These are phyloP conservation scores for Pemphigus obesinymphae DNA, from an alignment of 1,140 invertebrate species.

Conservation along the genomic window DNA sequence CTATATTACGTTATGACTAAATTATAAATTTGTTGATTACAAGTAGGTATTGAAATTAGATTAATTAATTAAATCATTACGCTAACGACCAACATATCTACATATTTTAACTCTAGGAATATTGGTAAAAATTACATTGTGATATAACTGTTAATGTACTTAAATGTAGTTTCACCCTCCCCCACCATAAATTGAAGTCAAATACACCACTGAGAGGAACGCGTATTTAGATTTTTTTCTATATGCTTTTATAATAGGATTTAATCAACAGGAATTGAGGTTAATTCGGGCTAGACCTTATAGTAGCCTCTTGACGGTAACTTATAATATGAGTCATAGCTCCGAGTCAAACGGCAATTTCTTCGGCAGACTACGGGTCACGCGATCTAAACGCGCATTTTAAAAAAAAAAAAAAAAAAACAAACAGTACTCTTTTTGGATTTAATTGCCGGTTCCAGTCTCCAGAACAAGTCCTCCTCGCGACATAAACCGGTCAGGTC, in stretches of 20 bases:
- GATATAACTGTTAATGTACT: no score
- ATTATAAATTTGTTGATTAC: no score
- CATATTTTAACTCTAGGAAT: no score
- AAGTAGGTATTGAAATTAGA: no score
- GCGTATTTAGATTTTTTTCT: neutral
- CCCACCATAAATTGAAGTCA: no score
- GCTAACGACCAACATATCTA: no score
- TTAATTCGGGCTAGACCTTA: conserved; percentile 37
- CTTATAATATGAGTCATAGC: conserved; percentile 35
- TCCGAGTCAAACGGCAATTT: conserved; percentile 17
- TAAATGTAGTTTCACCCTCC: no score
- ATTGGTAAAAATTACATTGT: no score
- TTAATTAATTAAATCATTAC: no score
- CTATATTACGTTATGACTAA: no score
- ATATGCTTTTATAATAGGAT: neutral
- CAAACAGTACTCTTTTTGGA: conserved; percentile 17
- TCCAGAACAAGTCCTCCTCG: neutral
- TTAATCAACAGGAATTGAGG: conserved; percentile 27
- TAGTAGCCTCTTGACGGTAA: conserved; percentile 24
- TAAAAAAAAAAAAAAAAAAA: neutral
- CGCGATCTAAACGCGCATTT: neutral
- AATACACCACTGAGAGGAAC: no score
- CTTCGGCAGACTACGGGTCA: conserved; percentile 36
- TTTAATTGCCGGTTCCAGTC: conserved; percentile 29
- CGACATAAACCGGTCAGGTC: neutral